phyloP scores from a whole-genome alignment of 2,888 invertebrate genomes.

The Reticulitermes lucifugus region DNA sequence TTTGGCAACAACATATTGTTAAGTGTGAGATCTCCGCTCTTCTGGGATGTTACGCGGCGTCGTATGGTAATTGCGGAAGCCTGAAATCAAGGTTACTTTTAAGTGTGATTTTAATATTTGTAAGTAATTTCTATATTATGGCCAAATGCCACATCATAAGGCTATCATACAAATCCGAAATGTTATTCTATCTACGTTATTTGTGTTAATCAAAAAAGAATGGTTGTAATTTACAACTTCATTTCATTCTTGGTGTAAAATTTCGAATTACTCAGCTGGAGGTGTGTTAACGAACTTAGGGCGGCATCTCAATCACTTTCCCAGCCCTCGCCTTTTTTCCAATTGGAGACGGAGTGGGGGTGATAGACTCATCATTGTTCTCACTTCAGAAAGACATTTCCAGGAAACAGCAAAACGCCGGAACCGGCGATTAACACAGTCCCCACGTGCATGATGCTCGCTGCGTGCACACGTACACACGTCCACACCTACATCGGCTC shows the following conservation, averaged over 20 bases:
- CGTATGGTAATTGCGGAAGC: too few species aligned
- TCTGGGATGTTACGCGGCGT: too few species aligned
- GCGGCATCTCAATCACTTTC: constrained; percentile 22
- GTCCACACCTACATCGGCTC: not conserved
- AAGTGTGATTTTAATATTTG: too few species aligned
- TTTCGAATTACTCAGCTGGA: constrained; percentile 4
- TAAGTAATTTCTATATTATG: too few species aligned
- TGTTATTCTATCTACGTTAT: not conserved
- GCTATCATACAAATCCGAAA: too few species aligned
- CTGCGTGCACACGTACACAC: not conserved
- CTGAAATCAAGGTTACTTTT: too few species aligned
- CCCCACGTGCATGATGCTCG: constrained; percentile 17
- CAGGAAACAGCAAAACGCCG: constrained; percentile 43
- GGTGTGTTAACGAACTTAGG: constrained; percentile 32
- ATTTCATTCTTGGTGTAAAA: not conserved
- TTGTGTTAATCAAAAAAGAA: not conserved
- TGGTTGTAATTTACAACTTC: not conserved
- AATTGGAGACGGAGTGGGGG: not conserved
- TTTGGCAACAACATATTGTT: too few species aligned
- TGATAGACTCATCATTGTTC: constrained; percentile 48
- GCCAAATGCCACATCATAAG: too few species aligned
- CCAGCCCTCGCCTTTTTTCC: constrained; percentile 1
- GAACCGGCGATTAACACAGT: constrained; percentile 22
- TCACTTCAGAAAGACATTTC: constrained; percentile 43
- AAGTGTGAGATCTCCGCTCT: too few species aligned